Percentiles rank a stretch among this genome's conserved stretches.
These are phyloP conservation scores for Amphiprion percula DNA, from an alignment of 2,113 vertebrate species.

Conservation along the genomic window DNA sequence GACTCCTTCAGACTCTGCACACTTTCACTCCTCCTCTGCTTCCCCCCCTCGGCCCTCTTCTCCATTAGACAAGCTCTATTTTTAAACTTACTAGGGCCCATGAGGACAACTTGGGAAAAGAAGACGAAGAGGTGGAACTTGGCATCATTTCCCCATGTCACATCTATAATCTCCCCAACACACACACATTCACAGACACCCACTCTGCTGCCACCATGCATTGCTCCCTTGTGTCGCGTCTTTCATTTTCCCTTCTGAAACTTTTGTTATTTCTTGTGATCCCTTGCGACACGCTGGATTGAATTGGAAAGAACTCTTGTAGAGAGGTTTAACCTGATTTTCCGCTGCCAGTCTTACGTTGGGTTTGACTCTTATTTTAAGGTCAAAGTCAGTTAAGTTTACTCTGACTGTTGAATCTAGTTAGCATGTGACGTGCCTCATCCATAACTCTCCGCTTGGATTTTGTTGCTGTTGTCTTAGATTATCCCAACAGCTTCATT, in stretches of 20 bases:
- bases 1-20: constrained; percentile 60
- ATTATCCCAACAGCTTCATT: constrained; percentile 41
- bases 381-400: constrained; percentile 60
- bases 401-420: constrained; percentile 18
- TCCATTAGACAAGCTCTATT: constrained; percentile 80
- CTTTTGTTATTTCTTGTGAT: constrained; percentile 66
- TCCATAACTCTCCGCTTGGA: constrained; percentile 28
- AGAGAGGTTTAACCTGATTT: constrained; percentile 56
- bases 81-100: constrained; percentile 69
- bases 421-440: constrained; percentile 6
- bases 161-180: constrained; percentile 60
- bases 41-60: constrained; percentile 65
- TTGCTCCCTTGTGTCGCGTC: constrained; percentile 50
- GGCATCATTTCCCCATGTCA: constrained; percentile 71
- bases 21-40: constrained; percentile 48
- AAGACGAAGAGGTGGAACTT: constrained; percentile 67
- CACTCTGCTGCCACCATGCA: constrained; percentile 32
- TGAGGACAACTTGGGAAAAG: constrained; percentile 56
- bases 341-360: constrained; percentile 44
- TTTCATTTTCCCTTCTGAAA: constrained; percentile 67
- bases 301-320: constrained; percentile 46
- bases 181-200: constrained; percentile 32
- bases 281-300: constrained; percentile 51
- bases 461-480: constrained; percentile 30
- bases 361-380: constrained; percentile 48